Conservation (phyloP, 2,797 vertebrate species). For the Lagodon rhomboides region DNA sequence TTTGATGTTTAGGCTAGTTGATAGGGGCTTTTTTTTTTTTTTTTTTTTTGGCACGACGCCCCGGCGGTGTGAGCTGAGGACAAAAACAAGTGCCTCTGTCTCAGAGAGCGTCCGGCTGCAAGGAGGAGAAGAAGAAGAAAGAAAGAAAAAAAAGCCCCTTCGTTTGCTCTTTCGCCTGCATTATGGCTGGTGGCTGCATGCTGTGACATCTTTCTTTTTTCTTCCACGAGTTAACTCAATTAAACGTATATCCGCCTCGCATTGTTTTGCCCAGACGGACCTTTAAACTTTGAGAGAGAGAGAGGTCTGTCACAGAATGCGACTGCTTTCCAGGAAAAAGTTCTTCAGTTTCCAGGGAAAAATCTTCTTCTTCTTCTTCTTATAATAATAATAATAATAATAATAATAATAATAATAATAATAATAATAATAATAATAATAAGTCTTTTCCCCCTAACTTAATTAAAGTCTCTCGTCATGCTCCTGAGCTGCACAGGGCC, state of each 20-base stretch:
- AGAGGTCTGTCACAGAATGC: not conserved
- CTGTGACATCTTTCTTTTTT: slow-evolving; percentile 83
- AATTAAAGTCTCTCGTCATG: slow-evolving; percentile 32
- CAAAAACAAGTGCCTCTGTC: slow-evolving; percentile 75
- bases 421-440: slow-evolving; percentile 34
- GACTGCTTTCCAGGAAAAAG: not conserved
- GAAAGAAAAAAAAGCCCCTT: slow-evolving; percentile 44
- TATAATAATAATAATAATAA: slow-evolving; percentile 3
- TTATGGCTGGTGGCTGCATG: slow-evolving; percentile 77
- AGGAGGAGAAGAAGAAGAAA: slow-evolving; percentile 22
- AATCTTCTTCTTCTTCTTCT: too few relatives aligned
- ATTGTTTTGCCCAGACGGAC: slow-evolving; percentile 74
- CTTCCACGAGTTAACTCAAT: slow-evolving; percentile 85
- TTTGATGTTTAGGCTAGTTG: slow-evolving; percentile 91
- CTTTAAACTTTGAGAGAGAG: slow-evolving; percentile 59
- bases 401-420: slow-evolving; percentile 25
- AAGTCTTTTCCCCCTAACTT: slow-evolving; percentile 20
- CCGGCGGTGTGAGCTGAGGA: slow-evolving; percentile 80
- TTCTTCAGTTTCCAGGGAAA: slow-evolving; percentile 9
- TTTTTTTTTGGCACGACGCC: slow-evolving; percentile 82
- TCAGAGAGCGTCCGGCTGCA: slow-evolving; percentile 73
- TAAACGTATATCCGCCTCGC: slow-evolving; percentile 83
- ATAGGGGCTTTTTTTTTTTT: slow-evolving; percentile 75
- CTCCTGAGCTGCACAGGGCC: slow-evolving; percentile 41
- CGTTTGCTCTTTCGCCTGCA: slow-evolving; percentile 69